phyloP scores from a whole-genome alignment of 2,888 invertebrate genomes.

The Parnassius smintheus region DNA sequence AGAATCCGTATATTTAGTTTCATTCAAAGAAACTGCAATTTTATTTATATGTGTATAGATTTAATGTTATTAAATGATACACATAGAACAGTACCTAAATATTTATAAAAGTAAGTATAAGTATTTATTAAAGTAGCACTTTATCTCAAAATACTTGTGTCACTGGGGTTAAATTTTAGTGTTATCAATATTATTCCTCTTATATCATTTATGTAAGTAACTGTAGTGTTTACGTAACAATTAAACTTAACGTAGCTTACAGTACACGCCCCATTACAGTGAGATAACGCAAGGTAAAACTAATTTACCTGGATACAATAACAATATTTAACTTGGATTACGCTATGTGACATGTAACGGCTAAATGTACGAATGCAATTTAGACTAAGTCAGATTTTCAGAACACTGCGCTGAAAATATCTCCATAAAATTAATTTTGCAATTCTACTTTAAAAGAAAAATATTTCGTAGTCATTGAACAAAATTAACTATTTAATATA shows the following conservation, averaged over 20 bases:
- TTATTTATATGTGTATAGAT: background rate
- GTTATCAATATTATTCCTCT: slow-evolving; percentile 37
- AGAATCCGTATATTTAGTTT: too few relatives aligned
- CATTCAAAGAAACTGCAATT: background rate
- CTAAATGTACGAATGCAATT: slow-evolving; percentile 11
- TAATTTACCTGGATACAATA: slow-evolving; percentile 37
- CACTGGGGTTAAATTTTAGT: slow-evolving; percentile 24
- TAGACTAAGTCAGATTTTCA: slow-evolving; percentile 14
- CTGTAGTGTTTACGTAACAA: slow-evolving; percentile 42
- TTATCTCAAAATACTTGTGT: slow-evolving; percentile 17
- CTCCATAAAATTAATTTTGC: background rate
- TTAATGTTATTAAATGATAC: background rate
- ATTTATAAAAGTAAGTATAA: background rate
- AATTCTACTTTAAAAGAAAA: too few relatives aligned
- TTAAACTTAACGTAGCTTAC: slow-evolving; percentile 35
- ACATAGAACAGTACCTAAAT: background rate
- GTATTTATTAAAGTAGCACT: background rate
- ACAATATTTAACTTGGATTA: slow-evolving; percentile 34
- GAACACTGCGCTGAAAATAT: background rate
- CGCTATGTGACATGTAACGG: slow-evolving; percentile 30
- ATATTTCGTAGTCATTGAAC: too few relatives aligned
- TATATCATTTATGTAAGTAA: slow-evolving; percentile 35
- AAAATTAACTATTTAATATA: too few relatives aligned
- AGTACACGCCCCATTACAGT: slow-evolving; percentile 25
- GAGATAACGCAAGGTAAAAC: slow-evolving; percentile 36